A percentile compares a stretch with the other conserved stretches of the same genome.
phyloP scores from a whole-genome alignment of 2,113 vertebrate species.

The Morone chrysops region DNA sequence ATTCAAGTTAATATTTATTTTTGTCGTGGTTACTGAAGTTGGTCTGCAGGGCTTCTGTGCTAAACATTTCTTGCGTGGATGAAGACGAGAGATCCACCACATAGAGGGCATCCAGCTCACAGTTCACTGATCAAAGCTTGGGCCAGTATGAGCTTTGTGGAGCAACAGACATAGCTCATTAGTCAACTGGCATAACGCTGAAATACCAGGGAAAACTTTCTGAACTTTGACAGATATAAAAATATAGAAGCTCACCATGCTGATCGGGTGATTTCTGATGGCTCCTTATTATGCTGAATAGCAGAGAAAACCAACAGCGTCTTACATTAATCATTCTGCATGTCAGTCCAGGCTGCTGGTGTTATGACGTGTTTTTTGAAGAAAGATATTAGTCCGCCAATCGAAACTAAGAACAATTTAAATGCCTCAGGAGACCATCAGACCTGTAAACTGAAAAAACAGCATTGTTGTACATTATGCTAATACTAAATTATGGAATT shows the following conservation, averaged over 20 bases:
- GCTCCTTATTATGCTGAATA: not conserved
- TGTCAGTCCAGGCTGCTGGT: not conserved
- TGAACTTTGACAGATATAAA: constrained; percentile 10
- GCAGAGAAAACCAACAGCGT: constrained; percentile 1
- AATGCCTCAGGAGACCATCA: not conserved
- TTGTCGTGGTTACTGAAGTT: not conserved
- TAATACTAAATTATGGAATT: not conserved
- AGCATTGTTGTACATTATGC: not conserved
- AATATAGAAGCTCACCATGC: not conserved
- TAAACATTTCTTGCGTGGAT: not conserved
- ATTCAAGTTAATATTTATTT: not conserved
- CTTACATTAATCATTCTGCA: constrained; percentile 1
- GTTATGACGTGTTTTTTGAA: not conserved
- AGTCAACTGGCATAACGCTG: constrained; percentile 1
- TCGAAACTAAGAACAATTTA: not conserved
- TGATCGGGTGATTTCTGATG: not conserved
- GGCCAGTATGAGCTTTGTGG: not conserved
- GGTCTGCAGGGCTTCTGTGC: not conserved
- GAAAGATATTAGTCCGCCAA: not conserved
- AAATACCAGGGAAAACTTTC: not conserved
- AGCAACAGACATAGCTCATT: constrained; percentile 3
- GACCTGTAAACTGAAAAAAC: not conserved
- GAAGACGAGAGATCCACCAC: not conserved
- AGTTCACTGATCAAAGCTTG: not conserved
- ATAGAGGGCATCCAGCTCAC: not conserved